These are phyloP conservation scores for Silurus glanis DNA, from an alignment of 2,113 vertebrate genomes.

Conservation along the genomic window DNA sequence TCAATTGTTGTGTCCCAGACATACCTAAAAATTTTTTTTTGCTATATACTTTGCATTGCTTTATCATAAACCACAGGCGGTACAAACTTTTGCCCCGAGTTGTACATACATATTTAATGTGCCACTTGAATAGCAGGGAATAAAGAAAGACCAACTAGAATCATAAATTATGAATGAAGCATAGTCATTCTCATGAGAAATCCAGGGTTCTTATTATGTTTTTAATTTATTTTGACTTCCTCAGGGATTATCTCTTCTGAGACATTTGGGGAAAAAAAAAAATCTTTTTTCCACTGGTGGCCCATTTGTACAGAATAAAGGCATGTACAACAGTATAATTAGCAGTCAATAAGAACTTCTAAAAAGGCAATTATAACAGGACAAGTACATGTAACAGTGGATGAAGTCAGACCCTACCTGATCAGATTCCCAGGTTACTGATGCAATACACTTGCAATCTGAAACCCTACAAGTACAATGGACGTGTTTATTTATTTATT, in stretches of 20 bases:
- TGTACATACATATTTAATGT: slow-evolving; percentile 1
- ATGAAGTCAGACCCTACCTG: neutral
- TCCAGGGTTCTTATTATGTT: slow-evolving; percentile 1
- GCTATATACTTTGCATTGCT: neutral
- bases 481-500: neutral
- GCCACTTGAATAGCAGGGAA: slow-evolving; percentile 21
- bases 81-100: neutral
- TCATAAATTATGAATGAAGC: neutral
- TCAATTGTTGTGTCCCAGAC: neutral
- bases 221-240: slow-evolving; percentile 22
- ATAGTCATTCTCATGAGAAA: neutral
- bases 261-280: neutral
- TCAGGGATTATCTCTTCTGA: slow-evolving; percentile 7
- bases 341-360: slow-evolving; percentile 17
- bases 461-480: neutral
- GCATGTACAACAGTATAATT: slow-evolving; percentile 14
- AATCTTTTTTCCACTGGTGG: slow-evolving; percentile 1
- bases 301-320: slow-evolving; percentile 26
- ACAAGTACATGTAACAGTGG: neutral
- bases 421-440: slow-evolving; percentile 19
- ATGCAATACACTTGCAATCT: slow-evolving; percentile 4
- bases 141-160: neutral
- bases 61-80: neutral
- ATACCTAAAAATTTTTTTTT: neutral
- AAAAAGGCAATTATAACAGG: neutral